Evolutionary conservation across 2,113 vertebrate species (phyloP).

Genomic region (Barbus barbus): DNA sequence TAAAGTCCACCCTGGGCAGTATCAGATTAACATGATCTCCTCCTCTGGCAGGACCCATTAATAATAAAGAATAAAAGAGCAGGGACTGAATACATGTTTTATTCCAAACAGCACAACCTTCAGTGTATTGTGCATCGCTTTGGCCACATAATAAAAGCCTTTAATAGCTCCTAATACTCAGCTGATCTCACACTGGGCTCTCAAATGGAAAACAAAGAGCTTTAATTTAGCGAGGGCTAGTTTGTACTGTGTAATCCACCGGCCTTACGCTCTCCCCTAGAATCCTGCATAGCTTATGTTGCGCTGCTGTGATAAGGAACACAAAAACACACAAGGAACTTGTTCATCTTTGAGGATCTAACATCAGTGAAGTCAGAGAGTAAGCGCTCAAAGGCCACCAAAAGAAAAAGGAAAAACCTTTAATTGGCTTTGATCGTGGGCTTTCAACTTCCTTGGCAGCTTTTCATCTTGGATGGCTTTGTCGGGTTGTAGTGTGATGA

Average conservation of each 20-base stretch:
- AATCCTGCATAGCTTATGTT: constrained; percentile 20
- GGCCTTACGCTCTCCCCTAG: constrained; percentile 7
- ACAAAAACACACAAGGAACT: constrained; percentile 17
- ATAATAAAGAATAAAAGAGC: constrained; percentile 44
- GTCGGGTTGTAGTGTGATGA: neutral
- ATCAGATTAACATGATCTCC: constrained; percentile 45
- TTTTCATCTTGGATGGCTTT: constrained; percentile 15
- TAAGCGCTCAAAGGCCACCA: neutral
- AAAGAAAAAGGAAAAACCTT: constrained; percentile 12
- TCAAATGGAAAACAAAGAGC: constrained; percentile 28
- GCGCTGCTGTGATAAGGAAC: constrained; percentile 11
- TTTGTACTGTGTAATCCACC: constrained; percentile 44
- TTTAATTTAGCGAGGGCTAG: constrained; percentile 47
- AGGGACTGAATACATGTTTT: constrained; percentile 8
- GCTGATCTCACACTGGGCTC: neutral
- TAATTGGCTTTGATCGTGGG: constrained; percentile 20
- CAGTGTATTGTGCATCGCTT: constrained; percentile 3
- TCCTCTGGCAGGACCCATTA: constrained; percentile 34
- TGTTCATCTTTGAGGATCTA: constrained; percentile 9
- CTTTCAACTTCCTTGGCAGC: constrained; percentile 25
- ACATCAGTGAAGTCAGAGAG: neutral
- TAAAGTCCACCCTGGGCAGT: neutral
- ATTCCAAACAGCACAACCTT: constrained; percentile 16
- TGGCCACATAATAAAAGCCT: constrained; percentile 11
- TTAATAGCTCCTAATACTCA: constrained; percentile 25